These are phyloP conservation scores for Cerceris ruficornis DNA, from an alignment of 2,888 invertebrate genomes.

Conservation along the genomic window DNA sequence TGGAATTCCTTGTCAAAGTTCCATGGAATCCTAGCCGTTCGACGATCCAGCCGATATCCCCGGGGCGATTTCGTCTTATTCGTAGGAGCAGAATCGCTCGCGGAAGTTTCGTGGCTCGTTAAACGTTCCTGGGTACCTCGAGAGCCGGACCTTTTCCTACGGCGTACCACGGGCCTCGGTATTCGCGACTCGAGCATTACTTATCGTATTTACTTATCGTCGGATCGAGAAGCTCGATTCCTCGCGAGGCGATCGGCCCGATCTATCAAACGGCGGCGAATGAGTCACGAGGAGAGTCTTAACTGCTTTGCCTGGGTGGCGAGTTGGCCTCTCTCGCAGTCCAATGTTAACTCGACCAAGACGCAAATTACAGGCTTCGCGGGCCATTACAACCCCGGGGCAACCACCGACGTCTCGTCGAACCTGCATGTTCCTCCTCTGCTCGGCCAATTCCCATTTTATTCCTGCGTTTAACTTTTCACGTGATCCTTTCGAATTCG, in stretches of 20 bases:
- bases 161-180: no score
- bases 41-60: neutral
- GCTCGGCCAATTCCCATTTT: constrained; percentile 33
- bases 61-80: constrained; percentile 4
- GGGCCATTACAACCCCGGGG: constrained; percentile 59
- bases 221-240: neutral
- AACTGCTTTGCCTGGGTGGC: constrained; percentile 34
- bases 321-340: constrained; percentile 40
- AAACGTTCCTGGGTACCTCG: no score
- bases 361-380: constrained; percentile 59
- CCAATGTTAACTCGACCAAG: constrained; percentile 62
- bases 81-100: neutral
- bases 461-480: constrained; percentile 51
- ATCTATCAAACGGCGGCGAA: constrained; percentile 26
- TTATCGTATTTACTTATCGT: neutral
- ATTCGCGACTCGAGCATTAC: no score
- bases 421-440: constrained; percentile 11
- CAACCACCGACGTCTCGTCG: constrained; percentile 46
- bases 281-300: constrained; percentile 24
- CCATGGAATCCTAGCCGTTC: constrained; percentile 20
- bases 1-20: constrained; percentile 9
- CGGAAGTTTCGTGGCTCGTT: neutral
- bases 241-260: constrained; percentile 5
- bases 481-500: constrained; percentile 37
- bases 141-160: no score